Evolutionary conservation across 2,797 vertebrate genomes (phyloP).

Genomic region (Dendrocincla tyrannina): DNA sequence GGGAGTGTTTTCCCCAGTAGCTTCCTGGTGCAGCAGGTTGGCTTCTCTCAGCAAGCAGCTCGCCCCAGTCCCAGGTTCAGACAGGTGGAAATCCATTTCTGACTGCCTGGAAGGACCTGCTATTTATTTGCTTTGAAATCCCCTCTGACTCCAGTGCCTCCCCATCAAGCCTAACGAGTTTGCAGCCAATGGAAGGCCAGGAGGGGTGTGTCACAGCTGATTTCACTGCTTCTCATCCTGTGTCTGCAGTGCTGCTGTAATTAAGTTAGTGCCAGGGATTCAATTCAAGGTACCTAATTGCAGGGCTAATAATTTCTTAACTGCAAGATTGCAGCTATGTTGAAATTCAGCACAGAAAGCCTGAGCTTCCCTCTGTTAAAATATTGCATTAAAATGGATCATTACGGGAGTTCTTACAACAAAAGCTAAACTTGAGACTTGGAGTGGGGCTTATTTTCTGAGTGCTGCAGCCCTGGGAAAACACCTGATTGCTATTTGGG

Average conservation of each 20-base stretch:
- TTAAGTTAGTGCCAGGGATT: slow-evolving; percentile 51
- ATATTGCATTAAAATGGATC: not conserved
- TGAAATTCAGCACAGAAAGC: not conserved
- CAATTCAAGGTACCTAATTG: slow-evolving; percentile 57
- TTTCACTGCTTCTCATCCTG: slow-evolving; percentile 18
- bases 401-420: not conserved
- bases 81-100: not conserved
- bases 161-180: slow-evolving; percentile 37
- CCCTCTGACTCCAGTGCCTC: not conserved
- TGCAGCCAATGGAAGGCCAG: slow-evolving; percentile 50
- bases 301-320: slow-evolving; percentile 15
- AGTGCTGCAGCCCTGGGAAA: not conserved
- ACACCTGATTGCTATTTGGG: not conserved
- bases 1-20: not conserved
- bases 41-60: not conserved
- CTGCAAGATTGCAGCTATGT: not conserved
- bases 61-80: not conserved
- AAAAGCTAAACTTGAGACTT: not conserved
- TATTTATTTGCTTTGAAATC: slow-evolving; percentile 9
- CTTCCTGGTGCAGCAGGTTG: not conserved
- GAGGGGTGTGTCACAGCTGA: slow-evolving; percentile 45
- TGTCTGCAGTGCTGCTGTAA: slow-evolving; percentile 44
- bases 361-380: not conserved
- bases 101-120: not conserved
- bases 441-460: not conserved